A percentile compares a stretch with the other conserved stretches of the same genome.
Evolutionary conservation across 92 coral and sea anemone genomes (phyloP).

Genomic region (Muricea muricata): DNA sequence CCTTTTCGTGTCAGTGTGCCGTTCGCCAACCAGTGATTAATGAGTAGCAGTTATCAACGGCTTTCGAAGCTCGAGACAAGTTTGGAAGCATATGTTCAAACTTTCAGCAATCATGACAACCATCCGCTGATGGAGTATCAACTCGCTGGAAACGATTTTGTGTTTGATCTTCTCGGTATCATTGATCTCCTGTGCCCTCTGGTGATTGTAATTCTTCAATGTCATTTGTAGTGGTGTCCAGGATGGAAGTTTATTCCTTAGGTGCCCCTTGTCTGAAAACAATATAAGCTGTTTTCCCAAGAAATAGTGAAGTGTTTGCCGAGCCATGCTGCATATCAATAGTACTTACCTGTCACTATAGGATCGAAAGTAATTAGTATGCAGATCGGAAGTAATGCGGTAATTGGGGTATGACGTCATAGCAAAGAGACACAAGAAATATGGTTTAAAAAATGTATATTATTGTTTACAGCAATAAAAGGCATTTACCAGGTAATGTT

Average conservation of each 20-base stretch:
- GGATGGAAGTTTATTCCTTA: slow-evolving; percentile 35
- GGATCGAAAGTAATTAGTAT: too few relatives aligned
- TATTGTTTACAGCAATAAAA: too few relatives aligned
- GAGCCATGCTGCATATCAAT: background rate
- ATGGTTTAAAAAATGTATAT: too few relatives aligned
- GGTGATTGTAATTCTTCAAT: slow-evolving; percentile 16
- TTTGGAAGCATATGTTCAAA: slow-evolving; percentile 14
- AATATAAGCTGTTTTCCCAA: background rate
- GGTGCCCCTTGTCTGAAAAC: slow-evolving; percentile 2
- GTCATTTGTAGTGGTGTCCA: slow-evolving; percentile 20
- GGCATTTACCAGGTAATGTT: too few relatives aligned
- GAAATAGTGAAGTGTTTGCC: background rate
- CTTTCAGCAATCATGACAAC: slow-evolving; percentile 22
- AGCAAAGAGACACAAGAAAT: too few relatives aligned
- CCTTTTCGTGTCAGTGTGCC: background rate
- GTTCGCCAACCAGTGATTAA: slow-evolving; percentile 26
- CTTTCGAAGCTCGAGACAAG: slow-evolving; percentile 15
- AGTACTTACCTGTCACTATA: too few relatives aligned
- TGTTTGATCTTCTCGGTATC: slow-evolving; percentile 21
- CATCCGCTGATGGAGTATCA: slow-evolving; percentile 19
- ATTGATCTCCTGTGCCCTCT: slow-evolving; percentile 37
- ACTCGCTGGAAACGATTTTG: slow-evolving; percentile 31
- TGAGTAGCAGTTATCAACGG: slow-evolving; percentile 36
- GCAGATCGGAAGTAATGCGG: too few relatives aligned
- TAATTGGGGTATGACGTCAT: too few relatives aligned